Evolutionary conservation across 2,888 invertebrate species (phyloP).

Genomic region (Oxycera nigricornis): DNA sequence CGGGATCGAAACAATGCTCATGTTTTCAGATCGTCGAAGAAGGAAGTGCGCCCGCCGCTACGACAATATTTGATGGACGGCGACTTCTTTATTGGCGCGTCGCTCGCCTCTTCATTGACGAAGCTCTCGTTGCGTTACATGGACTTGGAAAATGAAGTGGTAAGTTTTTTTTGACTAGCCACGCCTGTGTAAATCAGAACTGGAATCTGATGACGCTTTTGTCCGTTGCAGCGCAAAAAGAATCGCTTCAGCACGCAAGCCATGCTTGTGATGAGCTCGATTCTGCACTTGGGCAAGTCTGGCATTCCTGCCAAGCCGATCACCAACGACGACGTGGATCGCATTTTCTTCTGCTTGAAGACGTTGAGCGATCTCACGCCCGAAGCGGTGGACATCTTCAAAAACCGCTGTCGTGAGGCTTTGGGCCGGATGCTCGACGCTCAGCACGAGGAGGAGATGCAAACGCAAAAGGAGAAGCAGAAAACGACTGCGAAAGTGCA

Average conservation of each 20-base stretch:
- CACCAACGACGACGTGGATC: constrained; percentile 95
- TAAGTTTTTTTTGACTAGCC: constrained; percentile 42
- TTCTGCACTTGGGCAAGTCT: constrained; percentile 86
- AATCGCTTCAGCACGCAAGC: constrained; percentile 78
- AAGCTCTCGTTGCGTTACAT: constrained; percentile 84
- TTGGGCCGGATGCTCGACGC: constrained; percentile 84
- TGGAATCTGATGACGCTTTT: not conserved
- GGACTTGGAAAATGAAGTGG: constrained; percentile 60
- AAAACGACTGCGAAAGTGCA: constrained; percentile 75
- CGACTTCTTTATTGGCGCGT: constrained; percentile 95
- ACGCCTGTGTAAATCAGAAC: not conserved
- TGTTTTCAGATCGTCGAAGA: constrained; percentile 64
- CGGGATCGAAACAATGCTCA: not conserved
- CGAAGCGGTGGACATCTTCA: constrained; percentile 75
- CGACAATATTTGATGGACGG: constrained; percentile 90
- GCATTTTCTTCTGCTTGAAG: constrained; percentile 81
- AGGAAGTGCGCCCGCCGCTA: constrained; percentile 79
- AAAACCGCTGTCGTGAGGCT: constrained; percentile 75
- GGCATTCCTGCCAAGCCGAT: constrained; percentile 76
- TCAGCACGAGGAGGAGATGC: constrained; percentile 74
- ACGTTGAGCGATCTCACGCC: constrained; percentile 75
- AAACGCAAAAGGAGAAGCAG: constrained; percentile 68
- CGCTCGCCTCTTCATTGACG: constrained; percentile 87
- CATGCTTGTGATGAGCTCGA: constrained; percentile 86
- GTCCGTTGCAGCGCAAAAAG: constrained; percentile 54